phyloP scores from a whole-genome alignment of 2,888 invertebrate species.

The Ormyrus rosae region DNA sequence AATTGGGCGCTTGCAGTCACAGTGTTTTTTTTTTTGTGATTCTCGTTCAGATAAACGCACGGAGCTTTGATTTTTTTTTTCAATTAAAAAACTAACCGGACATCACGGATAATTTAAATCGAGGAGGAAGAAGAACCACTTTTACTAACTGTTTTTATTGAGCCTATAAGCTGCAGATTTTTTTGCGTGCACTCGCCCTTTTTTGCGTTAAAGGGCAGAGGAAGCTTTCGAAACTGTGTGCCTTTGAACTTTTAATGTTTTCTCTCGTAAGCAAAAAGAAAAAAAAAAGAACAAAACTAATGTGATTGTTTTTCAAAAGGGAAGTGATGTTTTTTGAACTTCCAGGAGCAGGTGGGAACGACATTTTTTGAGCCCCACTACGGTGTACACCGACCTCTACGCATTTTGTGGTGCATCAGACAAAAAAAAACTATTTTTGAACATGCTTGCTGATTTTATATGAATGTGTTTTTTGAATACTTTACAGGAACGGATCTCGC shows the following conservation, averaged over 20 bases:
- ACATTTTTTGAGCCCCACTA: conserved; percentile 76
- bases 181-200: conserved; percentile 46
- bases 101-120: conserved; percentile 26
- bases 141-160: conserved; percentile 53
- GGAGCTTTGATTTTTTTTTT: conserved; percentile 41
- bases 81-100: neutral
- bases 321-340: conserved; percentile 76
- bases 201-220: conserved; percentile 55
- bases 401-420: conserved; percentile 77
- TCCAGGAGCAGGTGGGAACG: conserved; percentile 76
- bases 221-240: conserved; percentile 56
- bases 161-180: conserved; percentile 27
- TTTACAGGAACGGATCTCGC: conserved; percentile 76
- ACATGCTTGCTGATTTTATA: conserved; percentile 77
- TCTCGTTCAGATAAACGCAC: conserved; percentile 14
- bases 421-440: conserved; percentile 75
- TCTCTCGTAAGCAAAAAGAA: conserved; percentile 62
- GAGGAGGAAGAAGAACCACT: conserved; percentile 43
- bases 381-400: conserved; percentile 73
- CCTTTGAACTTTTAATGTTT: conserved; percentile 62
- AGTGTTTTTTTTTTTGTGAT: conserved; percentile 34
- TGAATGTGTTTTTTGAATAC: conserved; percentile 76
- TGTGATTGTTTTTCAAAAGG: conserved; percentile 75
- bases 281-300: conserved; percentile 61
- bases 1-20: conserved; percentile 11